A percentile compares a stretch with the other conserved stretches of the same genome.
phyloP scores from a whole-genome alignment of 2,888 invertebrate species.

The Spialia ferax region DNA sequence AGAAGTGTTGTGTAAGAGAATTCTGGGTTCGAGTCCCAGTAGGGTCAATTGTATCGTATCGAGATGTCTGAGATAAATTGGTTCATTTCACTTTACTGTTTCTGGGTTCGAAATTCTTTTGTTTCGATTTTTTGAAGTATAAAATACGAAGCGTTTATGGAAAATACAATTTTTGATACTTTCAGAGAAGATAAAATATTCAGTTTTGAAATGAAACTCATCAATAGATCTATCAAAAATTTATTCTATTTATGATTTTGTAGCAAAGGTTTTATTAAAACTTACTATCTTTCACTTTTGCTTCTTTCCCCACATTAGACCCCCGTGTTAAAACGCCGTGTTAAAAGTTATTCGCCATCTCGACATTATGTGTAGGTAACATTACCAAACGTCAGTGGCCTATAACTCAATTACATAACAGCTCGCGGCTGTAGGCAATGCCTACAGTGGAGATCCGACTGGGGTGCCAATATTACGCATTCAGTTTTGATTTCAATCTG shows the following conservation, averaged over 20 bases:
- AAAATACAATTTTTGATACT: too few species aligned
- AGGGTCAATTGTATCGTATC: background rate
- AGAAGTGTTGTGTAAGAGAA: background rate
- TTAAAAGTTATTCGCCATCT: background rate
- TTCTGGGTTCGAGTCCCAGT: background rate
- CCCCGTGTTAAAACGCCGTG: background rate
- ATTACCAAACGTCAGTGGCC: background rate
- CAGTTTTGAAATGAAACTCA: too few species aligned
- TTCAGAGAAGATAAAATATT: too few species aligned
- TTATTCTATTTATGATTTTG: too few species aligned
- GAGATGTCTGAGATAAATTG: background rate
- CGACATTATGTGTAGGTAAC: background rate
- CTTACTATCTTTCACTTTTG: background rate
- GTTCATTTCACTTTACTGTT: background rate
- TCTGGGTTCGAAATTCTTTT: background rate
- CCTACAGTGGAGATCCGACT: conserved; percentile 1
- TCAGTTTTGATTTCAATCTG: background rate
- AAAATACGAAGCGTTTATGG: too few species aligned
- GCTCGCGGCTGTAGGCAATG: conserved; percentile 1
- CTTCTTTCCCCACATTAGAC: background rate
- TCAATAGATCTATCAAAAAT: too few species aligned
- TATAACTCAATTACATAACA: conserved; percentile 5
- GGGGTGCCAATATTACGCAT: background rate
- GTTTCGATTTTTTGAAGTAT: too few species aligned
- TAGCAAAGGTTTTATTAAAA: background rate